phyloP scores from a whole-genome alignment of 2,888 invertebrate genomes.

The Catocala fraxini region DNA sequence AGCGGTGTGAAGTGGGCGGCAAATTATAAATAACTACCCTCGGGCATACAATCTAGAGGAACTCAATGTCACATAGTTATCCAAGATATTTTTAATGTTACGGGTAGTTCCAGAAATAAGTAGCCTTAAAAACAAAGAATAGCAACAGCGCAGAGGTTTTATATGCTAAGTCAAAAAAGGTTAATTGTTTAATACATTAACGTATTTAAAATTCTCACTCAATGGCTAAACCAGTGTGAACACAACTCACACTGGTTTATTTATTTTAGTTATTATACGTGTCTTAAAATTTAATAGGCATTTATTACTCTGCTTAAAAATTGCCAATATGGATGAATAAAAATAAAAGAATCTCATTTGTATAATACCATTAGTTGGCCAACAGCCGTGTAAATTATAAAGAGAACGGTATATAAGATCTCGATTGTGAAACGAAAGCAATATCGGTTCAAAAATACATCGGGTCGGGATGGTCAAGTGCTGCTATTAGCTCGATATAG shows the following conservation, averaged over 20 bases:
- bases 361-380: conserved; percentile 39
- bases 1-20: conserved; percentile 68
- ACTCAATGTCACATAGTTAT: conserved; percentile 79
- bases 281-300: too few relatives aligned
- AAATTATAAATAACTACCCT: conserved; percentile 82
- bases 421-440: conserved; percentile 69
- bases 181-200: conserved; percentile 1
- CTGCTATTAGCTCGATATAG: conserved; percentile 57
- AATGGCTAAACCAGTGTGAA: neutral
- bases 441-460: conserved; percentile 69
- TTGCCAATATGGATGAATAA: conserved; percentile 27
- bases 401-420: conserved; percentile 56
- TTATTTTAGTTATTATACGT: too few relatives aligned
- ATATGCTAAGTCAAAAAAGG: neutral
- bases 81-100: conserved; percentile 63
- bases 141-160: neutral
- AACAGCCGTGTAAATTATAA: conserved; percentile 46
- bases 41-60: conserved; percentile 67
- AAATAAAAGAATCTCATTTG: conserved; percentile 28
- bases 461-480: conserved; percentile 50
- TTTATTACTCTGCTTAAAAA: conserved; percentile 21
- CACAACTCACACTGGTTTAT: too few relatives aligned
- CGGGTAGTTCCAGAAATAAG: conserved; percentile 37
- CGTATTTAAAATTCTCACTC: conserved; percentile 12
- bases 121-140: conserved; percentile 27